Evolutionary conservation across 2,888 invertebrate genomes (phyloP), one percentile per base, ranked within the genome.

Genomic region (Lampropteryx suffumata): DNA sequence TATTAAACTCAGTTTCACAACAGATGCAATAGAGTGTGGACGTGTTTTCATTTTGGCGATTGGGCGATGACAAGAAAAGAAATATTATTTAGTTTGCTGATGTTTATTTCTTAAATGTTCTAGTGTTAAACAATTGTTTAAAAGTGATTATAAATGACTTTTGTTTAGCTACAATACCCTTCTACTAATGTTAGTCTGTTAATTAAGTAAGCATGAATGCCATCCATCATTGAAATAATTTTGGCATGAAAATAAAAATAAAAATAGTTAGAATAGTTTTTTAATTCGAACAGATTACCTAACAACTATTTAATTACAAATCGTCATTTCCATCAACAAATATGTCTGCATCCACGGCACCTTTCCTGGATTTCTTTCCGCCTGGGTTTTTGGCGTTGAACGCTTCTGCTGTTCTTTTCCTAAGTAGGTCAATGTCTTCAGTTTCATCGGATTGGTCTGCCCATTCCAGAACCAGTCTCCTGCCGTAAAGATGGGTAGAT

Each of bases 401-500:
- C 0, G 76, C 69, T 46, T 94, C 92, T 0, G 97, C 97, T 0
- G 98, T 97, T 68, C 97, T 93, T 86, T 96, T 96, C 55, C 98
- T 92, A 50, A 99, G 87, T 57, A 95, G 92, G 9, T 94, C 94
- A 5, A 99, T 91, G 57, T 93, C 93, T 74, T 96, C 95, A 42
- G 91, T 92, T 13, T 89, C 88, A 50, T 90, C 90, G 27, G 94
- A 94, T 39, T 94, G 92, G 48, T 95, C 92, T 0, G 98, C 97
- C 99, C 99, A 99, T 89, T 99, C 99, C 52, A 99, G 86, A 0
- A 98, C 98, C 67, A 99, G 90, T 46, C 99, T 92, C 61, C 99
- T 92, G 0, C 99, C 99, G 82, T 98, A 99, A 84, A 99, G 95
- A 92, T 99, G 99, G 45, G 99, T 99, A 69, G 98, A 98, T 78